phyloP scores from a whole-genome alignment of 2,113 vertebrate species.

The Emberiza fucata region DNA sequence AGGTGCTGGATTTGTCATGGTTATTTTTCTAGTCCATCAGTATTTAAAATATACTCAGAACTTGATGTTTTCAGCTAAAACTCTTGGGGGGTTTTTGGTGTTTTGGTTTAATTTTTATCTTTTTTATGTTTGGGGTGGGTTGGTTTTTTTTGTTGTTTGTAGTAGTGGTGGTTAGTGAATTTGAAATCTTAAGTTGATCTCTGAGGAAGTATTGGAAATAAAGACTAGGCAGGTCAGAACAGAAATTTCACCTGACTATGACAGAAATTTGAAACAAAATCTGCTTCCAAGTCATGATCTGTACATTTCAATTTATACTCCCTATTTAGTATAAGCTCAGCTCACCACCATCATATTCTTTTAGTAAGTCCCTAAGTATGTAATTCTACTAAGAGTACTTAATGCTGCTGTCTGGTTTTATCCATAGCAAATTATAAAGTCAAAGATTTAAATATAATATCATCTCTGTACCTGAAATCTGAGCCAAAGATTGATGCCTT shows the following conservation, averaged over 20 bases:
- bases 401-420: neutral
- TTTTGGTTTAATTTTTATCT: neutral
- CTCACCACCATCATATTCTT: neutral
- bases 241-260: neutral
- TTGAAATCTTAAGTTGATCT: neutral
- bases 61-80: neutral
- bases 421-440: neutral
- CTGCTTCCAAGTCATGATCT: neutral
- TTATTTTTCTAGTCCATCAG: neutral
- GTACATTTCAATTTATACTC: neutral
- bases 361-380: neutral
- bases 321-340: neutral
- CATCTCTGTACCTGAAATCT: neutral
- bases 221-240: neutral
- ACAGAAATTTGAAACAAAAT: neutral
- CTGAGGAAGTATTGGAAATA: neutral
- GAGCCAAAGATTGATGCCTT: neutral
- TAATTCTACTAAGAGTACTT: neutral
- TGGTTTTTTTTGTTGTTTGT: neutral
- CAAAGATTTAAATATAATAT: neutral
- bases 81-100: fast-evolving
- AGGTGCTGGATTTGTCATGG: neutral
- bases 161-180: neutral
- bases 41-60: neutral
- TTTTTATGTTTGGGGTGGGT: neutral